These are phyloP conservation scores for Cynoglossus semilaevis DNA, from an alignment of 2,113 vertebrate genomes.

Conservation along the genomic window DNA sequence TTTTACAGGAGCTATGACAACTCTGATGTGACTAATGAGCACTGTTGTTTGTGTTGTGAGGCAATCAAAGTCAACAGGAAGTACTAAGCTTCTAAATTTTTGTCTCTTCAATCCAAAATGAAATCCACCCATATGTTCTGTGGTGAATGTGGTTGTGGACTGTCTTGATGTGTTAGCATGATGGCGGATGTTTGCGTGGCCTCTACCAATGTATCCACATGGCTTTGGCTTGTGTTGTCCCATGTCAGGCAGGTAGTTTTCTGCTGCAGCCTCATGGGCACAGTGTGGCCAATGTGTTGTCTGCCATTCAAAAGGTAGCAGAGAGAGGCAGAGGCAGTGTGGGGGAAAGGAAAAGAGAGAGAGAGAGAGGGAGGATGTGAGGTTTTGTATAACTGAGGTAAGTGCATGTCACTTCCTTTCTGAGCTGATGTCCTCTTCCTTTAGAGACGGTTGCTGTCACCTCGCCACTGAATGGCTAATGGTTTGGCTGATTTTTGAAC, in stretches of 20 bases:
- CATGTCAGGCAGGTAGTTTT: slow-evolving; percentile 76
- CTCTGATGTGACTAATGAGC: too few relatives aligned
- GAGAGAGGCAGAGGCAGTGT: slow-evolving; percentile 55
- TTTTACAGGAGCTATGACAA: too few relatives aligned
- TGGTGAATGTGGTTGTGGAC: slow-evolving; percentile 35
- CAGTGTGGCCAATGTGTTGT: slow-evolving; percentile 73
- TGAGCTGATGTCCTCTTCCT: slow-evolving; percentile 56
- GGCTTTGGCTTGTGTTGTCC: slow-evolving; percentile 76
- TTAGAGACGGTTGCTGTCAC: slow-evolving; percentile 43
- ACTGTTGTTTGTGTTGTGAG: too few relatives aligned
- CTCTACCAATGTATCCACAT: slow-evolving; percentile 62
- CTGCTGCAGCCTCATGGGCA: slow-evolving; percentile 73
- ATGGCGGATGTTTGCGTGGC: slow-evolving; percentile 41
- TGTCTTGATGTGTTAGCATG: slow-evolving; percentile 33
- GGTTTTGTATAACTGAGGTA: slow-evolving; percentile 75
- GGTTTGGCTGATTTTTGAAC: slow-evolving; percentile 56
- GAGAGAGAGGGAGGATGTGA: slow-evolving; percentile 65
- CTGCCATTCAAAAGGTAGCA: slow-evolving; percentile 76
- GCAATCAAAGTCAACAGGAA: too few relatives aligned
- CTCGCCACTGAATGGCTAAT: slow-evolving; percentile 56
- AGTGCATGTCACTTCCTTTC: slow-evolving; percentile 68
- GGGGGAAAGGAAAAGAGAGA: slow-evolving; percentile 49
- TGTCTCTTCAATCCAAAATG: not conserved
- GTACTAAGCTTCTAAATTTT: too few relatives aligned
- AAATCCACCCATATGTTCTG: slow-evolving; percentile 23